Evolutionary conservation across 2,797 vertebrate genomes (phyloP).

Genomic region (Enteromius argenteus): DNA sequence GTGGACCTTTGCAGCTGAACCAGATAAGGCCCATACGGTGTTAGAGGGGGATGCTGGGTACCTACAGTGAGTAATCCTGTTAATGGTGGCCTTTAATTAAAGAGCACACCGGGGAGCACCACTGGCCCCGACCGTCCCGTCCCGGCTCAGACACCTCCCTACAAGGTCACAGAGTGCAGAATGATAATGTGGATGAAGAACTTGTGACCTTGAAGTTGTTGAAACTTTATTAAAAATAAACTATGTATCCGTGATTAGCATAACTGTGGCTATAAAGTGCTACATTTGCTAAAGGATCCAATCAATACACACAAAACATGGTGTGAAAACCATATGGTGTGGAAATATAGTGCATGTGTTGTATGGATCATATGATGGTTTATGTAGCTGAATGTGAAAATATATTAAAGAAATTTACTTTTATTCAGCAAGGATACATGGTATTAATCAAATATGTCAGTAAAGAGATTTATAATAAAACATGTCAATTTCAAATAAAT

Average conservation of each 20-base stretch:
- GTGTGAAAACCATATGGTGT: no score
- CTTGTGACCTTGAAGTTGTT: conserved; percentile 27
- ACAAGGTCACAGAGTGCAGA: conserved; percentile 24
- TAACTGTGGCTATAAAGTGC: neutral
- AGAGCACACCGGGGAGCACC: conserved; percentile 35
- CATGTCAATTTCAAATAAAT: neutral
- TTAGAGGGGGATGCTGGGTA: conserved; percentile 45
- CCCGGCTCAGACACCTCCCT: conserved; percentile 8
- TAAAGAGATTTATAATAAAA: neutral
- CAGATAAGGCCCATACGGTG: conserved; percentile 51
- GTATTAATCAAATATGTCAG: neutral
- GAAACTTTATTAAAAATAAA: conserved; percentile 5
- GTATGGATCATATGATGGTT: neutral
- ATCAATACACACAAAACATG: no score
- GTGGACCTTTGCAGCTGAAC: conserved; percentile 51
- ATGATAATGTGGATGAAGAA: conserved; percentile 13
- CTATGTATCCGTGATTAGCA: neutral
- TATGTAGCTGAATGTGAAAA: neutral
- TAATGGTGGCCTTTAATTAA: conserved; percentile 57
- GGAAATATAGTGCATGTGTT: no score
- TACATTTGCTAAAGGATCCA: neutral
- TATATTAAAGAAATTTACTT: neutral
- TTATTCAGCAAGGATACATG: neutral
- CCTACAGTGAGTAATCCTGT: conserved; percentile 54
- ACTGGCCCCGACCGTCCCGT: conserved; percentile 17